phyloP scores from a whole-genome alignment of 2,113 vertebrate genomes.

The Gavialis gangeticus region DNA sequence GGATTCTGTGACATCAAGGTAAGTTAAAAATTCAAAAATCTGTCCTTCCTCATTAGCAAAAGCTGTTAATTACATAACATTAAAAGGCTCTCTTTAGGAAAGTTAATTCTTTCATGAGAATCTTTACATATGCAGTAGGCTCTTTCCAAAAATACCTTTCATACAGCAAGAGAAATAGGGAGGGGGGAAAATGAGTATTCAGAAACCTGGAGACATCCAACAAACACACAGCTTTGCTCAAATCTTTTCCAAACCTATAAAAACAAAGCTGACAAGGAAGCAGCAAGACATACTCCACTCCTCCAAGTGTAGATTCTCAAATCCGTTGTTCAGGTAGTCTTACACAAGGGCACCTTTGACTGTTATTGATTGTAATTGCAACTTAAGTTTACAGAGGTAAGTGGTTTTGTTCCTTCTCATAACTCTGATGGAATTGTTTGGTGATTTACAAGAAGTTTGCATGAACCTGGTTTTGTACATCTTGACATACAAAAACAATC shows the following conservation, averaged over 20 bases:
- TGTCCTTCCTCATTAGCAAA: slow-evolving; percentile 20
- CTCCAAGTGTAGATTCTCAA: neutral
- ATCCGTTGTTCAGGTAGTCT: accelerated
- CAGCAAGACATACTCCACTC: neutral
- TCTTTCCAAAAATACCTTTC: slow-evolving; percentile 1
- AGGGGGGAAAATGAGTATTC: too few species aligned
- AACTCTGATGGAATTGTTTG: neutral
- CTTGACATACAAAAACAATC: neutral
- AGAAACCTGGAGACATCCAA: accelerated
- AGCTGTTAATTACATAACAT: slow-evolving; percentile 18
- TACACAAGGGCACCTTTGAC: neutral
- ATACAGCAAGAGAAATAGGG: neutral
- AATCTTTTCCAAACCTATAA: neutral
- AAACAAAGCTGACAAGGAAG: accelerated
- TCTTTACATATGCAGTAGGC: neutral
- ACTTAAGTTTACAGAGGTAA: neutral
- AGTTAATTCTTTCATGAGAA: neutral
- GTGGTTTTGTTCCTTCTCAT: accelerated
- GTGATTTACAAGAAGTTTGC: neutral
- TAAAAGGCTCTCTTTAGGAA: neutral
- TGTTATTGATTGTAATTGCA: neutral
- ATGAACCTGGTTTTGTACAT: neutral
- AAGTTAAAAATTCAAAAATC: slow-evolving; percentile 37
- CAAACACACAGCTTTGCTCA: neutral
- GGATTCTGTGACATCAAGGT: slow-evolving; percentile 31